Evolutionary conservation across 2,797 vertebrate genomes (phyloP).

Genomic region (Momotus momota): DNA sequence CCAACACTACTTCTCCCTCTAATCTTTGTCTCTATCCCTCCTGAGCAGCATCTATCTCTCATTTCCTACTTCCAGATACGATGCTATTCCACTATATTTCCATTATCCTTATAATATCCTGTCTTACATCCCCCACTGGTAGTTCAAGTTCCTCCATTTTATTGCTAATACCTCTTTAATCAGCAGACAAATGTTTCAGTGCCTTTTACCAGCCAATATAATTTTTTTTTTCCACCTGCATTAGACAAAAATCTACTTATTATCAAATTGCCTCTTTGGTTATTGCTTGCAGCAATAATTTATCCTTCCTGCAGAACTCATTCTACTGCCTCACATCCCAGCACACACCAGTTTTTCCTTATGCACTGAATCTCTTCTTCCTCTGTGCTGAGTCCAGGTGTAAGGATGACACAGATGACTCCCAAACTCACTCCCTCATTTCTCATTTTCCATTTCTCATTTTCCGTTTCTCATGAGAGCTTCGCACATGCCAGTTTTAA

Average conservation of each 20-base stretch:
- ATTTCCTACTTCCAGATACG: background rate
- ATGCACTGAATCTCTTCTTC: background rate
- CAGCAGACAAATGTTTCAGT: background rate
- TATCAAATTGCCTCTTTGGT: background rate
- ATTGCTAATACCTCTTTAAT: background rate
- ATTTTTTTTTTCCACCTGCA: background rate
- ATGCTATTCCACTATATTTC: background rate
- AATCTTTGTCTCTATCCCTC: background rate
- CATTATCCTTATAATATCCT: background rate
- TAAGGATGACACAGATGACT: background rate
- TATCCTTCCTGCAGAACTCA: background rate
- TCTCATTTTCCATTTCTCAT: background rate
- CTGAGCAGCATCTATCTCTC: background rate
- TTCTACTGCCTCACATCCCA: background rate
- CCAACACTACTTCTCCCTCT: background rate
- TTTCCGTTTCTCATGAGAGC: background rate
- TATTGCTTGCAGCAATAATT: background rate
- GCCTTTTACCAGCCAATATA: background rate
- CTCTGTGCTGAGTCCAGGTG: background rate
- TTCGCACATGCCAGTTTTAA: background rate
- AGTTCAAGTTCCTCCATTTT: background rate
- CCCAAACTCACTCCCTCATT: background rate
- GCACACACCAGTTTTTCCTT: background rate
- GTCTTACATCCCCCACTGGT: background rate
- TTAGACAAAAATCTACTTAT: background rate